These are phyloP conservation scores for Coturnix japonica DNA, from an alignment of 2,113 vertebrate genomes.

Conservation along the genomic window DNA sequence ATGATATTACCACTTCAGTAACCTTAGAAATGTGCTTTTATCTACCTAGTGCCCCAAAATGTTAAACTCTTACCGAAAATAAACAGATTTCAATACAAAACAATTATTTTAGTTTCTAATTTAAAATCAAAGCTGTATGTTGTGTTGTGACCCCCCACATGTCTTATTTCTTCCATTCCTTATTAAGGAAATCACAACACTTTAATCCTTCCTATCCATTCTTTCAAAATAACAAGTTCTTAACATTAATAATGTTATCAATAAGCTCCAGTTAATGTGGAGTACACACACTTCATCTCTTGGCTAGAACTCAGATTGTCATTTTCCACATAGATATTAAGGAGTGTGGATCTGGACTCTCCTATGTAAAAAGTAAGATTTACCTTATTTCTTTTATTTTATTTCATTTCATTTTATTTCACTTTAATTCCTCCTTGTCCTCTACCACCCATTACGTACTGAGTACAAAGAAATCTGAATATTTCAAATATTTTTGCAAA, in stretches of 20 bases:
- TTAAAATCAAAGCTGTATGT: neutral
- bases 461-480: neutral
- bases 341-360: neutral
- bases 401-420: neutral
- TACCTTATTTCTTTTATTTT: neutral
- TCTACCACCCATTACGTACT: neutral
- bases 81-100: neutral
- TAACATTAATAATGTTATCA: neutral
- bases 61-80: neutral
- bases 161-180: fast-evolving
- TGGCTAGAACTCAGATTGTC: neutral
- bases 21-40: neutral
- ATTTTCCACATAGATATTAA: neutral
- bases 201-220: neutral
- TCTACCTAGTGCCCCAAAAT: neutral
- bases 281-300: neutral
- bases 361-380: neutral
- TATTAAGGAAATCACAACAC: neutral
- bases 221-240: neutral
- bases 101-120: neutral
- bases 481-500: neutral
- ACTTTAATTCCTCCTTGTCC: too few species aligned
- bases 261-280: neutral
- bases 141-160: neutral
- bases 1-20: neutral